A percentile compares a stretch with the other conserved stretches of the same genome.
These are phyloP conservation scores for Cottoperca gobio DNA, from an alignment of 2,797 vertebrate species.

Conservation along the genomic window DNA sequence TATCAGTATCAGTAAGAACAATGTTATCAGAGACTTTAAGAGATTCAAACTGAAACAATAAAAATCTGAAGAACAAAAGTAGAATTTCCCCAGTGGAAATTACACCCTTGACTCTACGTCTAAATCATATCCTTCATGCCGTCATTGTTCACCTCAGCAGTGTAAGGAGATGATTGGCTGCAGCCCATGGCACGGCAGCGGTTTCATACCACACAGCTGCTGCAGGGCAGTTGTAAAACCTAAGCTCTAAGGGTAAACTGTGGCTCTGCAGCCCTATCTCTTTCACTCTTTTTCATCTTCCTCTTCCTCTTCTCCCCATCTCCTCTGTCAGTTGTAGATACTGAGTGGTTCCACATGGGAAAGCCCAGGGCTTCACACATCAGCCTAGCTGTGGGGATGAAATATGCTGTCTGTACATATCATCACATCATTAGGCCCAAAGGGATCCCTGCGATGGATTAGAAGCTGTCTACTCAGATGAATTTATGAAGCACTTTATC, in stretches of 20 bases:
- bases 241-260: conserved; percentile 44
- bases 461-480: conserved; percentile 75
- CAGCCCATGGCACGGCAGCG: conserved; percentile 7
- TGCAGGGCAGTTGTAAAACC: conserved; percentile 50
- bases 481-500: conserved; percentile 80
- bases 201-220: conserved; percentile 32
- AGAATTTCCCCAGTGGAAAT: conserved; percentile 5
- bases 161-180: conserved; percentile 26
- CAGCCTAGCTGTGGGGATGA: conserved; percentile 66
- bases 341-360: conserved; percentile 82
- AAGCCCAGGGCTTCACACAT: conserved; percentile 69
- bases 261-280: conserved; percentile 36
- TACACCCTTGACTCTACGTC: not conserved
- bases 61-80: not conserved
- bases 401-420: conserved; percentile 78
- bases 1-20: not conserved
- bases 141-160: conserved; percentile 30
- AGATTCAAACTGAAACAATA: not conserved
- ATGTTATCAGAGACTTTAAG: not conserved
- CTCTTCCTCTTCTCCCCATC: conserved; percentile 17
- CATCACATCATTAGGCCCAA: conserved; percentile 82
- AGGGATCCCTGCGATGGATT: conserved; percentile 75
- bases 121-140: conserved; percentile 10
- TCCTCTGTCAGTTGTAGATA: conserved; percentile 56
- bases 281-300: not conserved